Base-by-base conservation (phyloP, 2,888 invertebrate genomes). In the Bombylius discolor region DNA sequence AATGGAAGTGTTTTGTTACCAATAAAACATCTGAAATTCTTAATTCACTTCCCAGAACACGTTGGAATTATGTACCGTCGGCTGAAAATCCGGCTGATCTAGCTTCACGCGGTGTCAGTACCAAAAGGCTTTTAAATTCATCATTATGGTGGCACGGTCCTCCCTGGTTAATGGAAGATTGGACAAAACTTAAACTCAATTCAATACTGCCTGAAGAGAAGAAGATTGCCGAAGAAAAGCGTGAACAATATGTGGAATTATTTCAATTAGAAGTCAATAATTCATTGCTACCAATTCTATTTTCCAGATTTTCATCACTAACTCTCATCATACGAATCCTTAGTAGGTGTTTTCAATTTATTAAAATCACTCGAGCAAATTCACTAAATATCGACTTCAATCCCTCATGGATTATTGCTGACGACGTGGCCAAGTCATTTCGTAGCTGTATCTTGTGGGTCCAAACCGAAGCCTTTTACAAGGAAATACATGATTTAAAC, bases 1-100 rank as follows among this genome's bases (percentile, higher is more conserved):
- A 51, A n/a, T 66, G 63, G 62, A 62, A 63, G 49, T 64, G 63
- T 1, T 64, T 64, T 45, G 61, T 64, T 4, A 62, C 59, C 1
- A 64, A 62, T 47, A 56, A 63, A 4, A 61, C 62, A 5, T 44
- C 61, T 8, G 54, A 61, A 34, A 62, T 64, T n/a, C 33, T 61
- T 6, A 57, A 62, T 1, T 42, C 23, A 2, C 33, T 57, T 4
- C 42, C 57, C 1, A 32, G 47, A 9, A 50, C 46, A 2, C n/a
- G 39, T 11, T 64, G 63, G 63, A 50, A 56, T 9, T 62, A 64
- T 54, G 58, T 64, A 3, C 52, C 55, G 9, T 58, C 62, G 11
- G 47, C 39, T 1, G 42, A 55, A 13, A 65, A 65, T 49, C 61
- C 63, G 13, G 63, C 64, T 3, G 64, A 65, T 52, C 48, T 60